These are phyloP conservation scores for Agonopterix subpropinquella DNA, from an alignment of 2,888 invertebrate genomes.

Conservation along the genomic window DNA sequence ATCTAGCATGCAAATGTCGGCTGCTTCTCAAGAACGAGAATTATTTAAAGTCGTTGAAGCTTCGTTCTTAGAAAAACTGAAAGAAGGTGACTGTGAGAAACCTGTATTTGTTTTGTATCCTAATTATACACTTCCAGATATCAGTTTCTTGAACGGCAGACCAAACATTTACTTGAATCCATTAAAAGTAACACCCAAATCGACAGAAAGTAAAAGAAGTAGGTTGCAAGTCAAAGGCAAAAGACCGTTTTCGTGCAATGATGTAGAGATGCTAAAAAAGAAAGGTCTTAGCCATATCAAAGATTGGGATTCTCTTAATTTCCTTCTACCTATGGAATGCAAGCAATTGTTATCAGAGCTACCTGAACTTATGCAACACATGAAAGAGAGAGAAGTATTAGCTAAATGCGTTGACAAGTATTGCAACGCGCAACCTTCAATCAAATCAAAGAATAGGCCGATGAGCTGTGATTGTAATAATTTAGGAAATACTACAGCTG, in stretches of 20 bases:
- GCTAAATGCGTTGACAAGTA: conserved; percentile 56
- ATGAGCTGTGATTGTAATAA: conserved; percentile 77
- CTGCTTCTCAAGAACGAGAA: conserved; percentile 58
- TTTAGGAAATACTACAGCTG: conserved; percentile 70
- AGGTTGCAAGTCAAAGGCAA: conserved; percentile 60
- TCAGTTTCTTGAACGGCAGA: conserved; percentile 83
- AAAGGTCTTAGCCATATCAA: conserved; percentile 89
- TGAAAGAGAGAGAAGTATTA: conserved; percentile 69
- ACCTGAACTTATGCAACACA: conserved; percentile 83
- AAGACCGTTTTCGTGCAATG: conserved; percentile 86
- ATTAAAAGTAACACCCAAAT: conserved; percentile 69
- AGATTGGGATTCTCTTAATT: conserved; percentile 95
- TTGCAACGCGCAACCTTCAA: conserved; percentile 54
- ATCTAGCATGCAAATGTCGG: conserved; percentile 65
- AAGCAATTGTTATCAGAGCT: conserved; percentile 85
- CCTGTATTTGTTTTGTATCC: conserved; percentile 94
- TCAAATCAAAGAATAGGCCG: conserved; percentile 75
- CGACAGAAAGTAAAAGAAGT: conserved; percentile 54
- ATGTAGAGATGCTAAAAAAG: conserved; percentile 86
- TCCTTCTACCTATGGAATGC: conserved; percentile 90
- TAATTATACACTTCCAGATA: conserved; percentile 91
- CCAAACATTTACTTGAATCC: conserved; percentile 85
- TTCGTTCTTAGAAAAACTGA: conserved; percentile 82
- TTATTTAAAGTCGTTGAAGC: conserved; percentile 79
- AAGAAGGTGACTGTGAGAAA: conserved; percentile 79